phyloP scores from a whole-genome alignment of 2,113 vertebrate species.

The Nerophis lumbriciformis region DNA sequence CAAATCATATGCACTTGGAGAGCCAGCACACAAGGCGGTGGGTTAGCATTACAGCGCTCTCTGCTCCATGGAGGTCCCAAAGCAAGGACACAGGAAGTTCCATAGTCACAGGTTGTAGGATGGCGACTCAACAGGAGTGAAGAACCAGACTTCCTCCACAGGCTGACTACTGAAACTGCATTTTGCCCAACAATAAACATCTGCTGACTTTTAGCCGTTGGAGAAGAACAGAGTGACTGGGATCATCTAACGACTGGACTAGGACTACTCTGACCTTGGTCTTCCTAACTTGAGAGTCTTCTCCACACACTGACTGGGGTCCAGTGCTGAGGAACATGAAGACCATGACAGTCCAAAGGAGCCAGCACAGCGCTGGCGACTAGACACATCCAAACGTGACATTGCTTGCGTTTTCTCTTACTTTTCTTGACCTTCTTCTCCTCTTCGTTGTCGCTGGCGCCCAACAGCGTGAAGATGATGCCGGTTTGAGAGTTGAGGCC shows the following conservation, averaged over 20 bases:
- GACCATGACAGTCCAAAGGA: slow-evolving; percentile 17
- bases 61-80: slow-evolving; percentile 18
- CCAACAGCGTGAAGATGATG: slow-evolving; percentile 94
- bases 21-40: slow-evolving; percentile 43
- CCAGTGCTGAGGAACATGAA: neutral
- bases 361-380: too few relatives aligned
- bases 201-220: too few relatives aligned
- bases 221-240: too few relatives aligned
- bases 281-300: too few relatives aligned
- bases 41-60: slow-evolving; percentile 44
- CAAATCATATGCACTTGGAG: slow-evolving; percentile 55
- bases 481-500: slow-evolving; percentile 95
- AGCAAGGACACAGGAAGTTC: slow-evolving; percentile 5
- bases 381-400: neutral
- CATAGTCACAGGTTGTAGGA: neutral
- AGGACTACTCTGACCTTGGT: too few relatives aligned
- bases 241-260: too few relatives aligned
- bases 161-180: too few relatives aligned
- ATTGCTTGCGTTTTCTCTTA: slow-evolving; percentile 60
- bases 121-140: too few relatives aligned
- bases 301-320: too few relatives aligned
- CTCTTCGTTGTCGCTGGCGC: slow-evolving; percentile 80
- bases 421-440: slow-evolving; percentile 96
- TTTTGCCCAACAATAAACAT: too few relatives aligned
- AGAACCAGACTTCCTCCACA: too few relatives aligned